A percentile compares a stretch with the other conserved stretches of the same genome.
Evolutionary conservation across 2,888 invertebrate species (phyloP).

Genomic region (Lobophora halterata): DNA sequence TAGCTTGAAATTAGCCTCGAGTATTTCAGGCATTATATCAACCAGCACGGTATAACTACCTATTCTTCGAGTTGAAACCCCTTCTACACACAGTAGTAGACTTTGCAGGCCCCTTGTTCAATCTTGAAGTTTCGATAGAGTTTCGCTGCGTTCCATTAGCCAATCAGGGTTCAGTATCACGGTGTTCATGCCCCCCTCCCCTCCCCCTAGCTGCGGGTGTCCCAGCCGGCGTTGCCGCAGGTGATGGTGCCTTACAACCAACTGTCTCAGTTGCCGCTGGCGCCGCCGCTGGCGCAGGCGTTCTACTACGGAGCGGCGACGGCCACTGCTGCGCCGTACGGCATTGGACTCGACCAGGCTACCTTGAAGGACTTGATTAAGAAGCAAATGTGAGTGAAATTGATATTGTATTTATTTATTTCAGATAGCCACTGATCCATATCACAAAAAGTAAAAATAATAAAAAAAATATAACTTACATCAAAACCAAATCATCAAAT

Average conservation of each 20-base stretch:
- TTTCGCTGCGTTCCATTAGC: too few relatives aligned
- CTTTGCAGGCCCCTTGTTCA: too few relatives aligned
- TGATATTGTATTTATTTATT: slow-evolving; percentile 1
- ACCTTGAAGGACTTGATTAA: slow-evolving; percentile 91
- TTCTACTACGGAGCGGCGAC: slow-evolving; percentile 84
- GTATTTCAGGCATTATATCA: too few relatives aligned
- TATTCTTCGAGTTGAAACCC: too few relatives aligned
- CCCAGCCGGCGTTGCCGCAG: slow-evolving; percentile 58
- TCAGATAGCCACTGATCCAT: too few relatives aligned
- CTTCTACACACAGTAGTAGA: too few relatives aligned
- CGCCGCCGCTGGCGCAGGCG: slow-evolving; percentile 61
- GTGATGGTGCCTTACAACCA: slow-evolving; percentile 64
- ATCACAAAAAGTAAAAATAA: too few relatives aligned
- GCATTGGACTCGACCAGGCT: slow-evolving; percentile 78
- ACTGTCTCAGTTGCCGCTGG: slow-evolving; percentile 42
- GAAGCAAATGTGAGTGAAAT: slow-evolving; percentile 91
- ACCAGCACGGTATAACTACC: too few relatives aligned
- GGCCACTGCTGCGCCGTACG: slow-evolving; percentile 66
- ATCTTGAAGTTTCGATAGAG: too few relatives aligned
- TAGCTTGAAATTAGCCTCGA: too few relatives aligned
- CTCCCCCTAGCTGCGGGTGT: slow-evolving; percentile 52
- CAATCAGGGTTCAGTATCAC: slow-evolving; percentile 19
- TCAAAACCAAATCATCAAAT: too few relatives aligned
- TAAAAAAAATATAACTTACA: too few relatives aligned
- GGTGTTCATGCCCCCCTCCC: slow-evolving; percentile 22